Conservation (phyloP, 2,113 vertebrate genomes). For the Elephantulus edwardii region DNA sequence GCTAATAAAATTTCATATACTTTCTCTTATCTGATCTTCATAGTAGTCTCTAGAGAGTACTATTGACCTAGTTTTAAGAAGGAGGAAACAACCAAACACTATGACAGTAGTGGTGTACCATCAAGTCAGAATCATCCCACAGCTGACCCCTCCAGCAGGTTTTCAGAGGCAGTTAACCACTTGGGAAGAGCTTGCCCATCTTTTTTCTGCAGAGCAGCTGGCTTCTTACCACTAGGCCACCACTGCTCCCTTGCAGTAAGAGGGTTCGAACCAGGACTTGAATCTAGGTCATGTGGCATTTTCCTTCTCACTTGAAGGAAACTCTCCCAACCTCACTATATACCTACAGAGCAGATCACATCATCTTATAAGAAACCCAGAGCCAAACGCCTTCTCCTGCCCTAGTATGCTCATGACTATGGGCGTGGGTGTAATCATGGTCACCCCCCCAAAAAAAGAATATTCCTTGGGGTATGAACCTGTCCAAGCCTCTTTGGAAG, state of each 20-base stretch:
- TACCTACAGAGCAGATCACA: neutral
- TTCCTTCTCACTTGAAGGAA: neutral
- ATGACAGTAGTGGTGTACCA: neutral
- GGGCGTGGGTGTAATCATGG: neutral
- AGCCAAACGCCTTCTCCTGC: neutral
- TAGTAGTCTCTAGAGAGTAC: neutral
- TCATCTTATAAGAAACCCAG: neutral
- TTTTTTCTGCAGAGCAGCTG: no score
- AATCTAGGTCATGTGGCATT: neutral
- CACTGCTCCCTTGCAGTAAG: no score
- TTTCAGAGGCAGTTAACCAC: no score
- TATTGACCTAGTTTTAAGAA: neutral
- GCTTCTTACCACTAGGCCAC: no score
- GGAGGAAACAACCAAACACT: neutral
- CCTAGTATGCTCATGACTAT: neutral
- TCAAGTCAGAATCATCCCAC: no score
- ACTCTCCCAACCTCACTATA: neutral
- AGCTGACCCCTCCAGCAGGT: no score
- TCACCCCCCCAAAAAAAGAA: no score
- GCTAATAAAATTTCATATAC: neutral
- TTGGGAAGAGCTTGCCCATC: no score
- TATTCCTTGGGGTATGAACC: neutral
- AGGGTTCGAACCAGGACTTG: neutral
- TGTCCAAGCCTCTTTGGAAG: neutral
- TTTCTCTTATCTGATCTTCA: neutral